Evolutionary conservation across 2,797 vertebrate species (phyloP).

Genomic region (Petrocephalus sullivani): DNA sequence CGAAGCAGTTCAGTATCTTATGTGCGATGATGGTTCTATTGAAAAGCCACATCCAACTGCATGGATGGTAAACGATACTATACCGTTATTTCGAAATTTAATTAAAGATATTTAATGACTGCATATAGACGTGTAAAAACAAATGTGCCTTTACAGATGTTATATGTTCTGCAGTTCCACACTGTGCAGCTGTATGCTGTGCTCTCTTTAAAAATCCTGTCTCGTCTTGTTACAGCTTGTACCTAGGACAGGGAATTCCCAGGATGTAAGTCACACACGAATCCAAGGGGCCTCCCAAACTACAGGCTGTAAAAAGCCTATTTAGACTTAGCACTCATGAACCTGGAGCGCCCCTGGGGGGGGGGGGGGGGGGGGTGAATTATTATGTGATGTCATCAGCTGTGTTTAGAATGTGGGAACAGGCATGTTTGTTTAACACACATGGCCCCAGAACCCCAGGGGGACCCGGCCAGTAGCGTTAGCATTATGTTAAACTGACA

Average conservation of each 20-base stretch:
- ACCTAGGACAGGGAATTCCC: background rate
- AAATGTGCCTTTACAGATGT: background rate
- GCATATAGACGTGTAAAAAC: background rate
- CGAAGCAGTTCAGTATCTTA: background rate
- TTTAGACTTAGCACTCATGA: background rate
- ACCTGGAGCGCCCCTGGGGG: background rate
- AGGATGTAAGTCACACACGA: background rate
- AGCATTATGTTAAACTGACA: conserved; percentile 33
- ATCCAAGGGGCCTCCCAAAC: background rate
- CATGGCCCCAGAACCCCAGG: conserved; percentile 6
- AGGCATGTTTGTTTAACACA: conserved; percentile 23
- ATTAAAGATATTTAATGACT: background rate
- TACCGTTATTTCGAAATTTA: background rate
- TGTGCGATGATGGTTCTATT: background rate
- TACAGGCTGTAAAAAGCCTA: background rate
- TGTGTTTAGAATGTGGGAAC: conserved; percentile 1
- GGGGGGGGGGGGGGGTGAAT: background rate
- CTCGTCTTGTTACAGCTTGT: background rate
- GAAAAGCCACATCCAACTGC: background rate
- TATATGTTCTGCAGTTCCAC: background rate
- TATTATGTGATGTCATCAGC: background rate
- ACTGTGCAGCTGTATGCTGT: background rate
- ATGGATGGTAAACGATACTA: background rate
- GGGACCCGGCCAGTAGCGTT: conserved; percentile 39
- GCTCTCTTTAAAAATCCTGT: background rate